Conservation (phyloP, 2,113 vertebrate species). For the Arenaria interpres region DNA sequence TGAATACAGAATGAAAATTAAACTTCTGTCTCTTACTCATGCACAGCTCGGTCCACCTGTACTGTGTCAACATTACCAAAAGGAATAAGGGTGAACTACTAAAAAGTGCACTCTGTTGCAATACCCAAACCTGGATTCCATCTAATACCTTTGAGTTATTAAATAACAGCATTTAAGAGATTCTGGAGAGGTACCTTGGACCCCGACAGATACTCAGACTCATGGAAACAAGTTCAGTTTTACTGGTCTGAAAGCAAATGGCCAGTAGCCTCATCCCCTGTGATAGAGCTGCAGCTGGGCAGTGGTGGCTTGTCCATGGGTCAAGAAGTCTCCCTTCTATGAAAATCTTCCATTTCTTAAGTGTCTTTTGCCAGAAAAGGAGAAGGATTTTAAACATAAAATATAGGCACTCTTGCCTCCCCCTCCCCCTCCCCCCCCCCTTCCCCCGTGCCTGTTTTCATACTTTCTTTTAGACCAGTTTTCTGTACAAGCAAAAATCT, state of each 20-base stretch:
- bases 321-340: not conserved
- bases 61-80: not conserved
- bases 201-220: not conserved
- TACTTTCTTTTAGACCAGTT: not conserved
- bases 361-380: not conserved
- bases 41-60: not conserved
- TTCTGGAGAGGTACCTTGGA: not conserved
- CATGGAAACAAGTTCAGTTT: not conserved
- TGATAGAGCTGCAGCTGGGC: not conserved
- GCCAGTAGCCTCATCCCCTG: not conserved
- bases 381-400: not conserved
- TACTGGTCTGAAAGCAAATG: not conserved
- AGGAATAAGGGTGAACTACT: not conserved
- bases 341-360: not conserved
- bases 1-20: not conserved
- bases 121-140: not conserved
- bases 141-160: not conserved
- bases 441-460: not conserved
- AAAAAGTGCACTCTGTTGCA: not conserved
- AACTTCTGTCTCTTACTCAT: not conserved
- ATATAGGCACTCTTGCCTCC: not conserved
- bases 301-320: not conserved
- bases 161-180: not conserved
- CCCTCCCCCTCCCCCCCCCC: rapidly evolving
- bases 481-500: not conserved